Conservation (phyloP, 2,888 invertebrate genomes). For the Galerucella nymphaeae region DNA sequence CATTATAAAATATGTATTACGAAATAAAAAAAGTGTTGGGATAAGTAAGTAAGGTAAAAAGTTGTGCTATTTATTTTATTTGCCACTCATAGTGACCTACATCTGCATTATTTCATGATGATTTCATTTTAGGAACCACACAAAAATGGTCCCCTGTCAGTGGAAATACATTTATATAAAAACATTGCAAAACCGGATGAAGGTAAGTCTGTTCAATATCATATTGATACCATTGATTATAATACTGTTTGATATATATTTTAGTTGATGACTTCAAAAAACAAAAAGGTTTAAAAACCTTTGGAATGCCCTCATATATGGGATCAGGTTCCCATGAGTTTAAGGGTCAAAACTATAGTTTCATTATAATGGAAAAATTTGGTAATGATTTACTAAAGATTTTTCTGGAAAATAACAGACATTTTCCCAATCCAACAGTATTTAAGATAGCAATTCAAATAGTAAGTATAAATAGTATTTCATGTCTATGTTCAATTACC, state of each 20-base stretch:
- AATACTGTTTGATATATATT: conserved; percentile 35
- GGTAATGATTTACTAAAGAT: conserved; percentile 87
- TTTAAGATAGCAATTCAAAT: conserved; percentile 37
- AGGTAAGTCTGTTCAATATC: conserved; percentile 66
- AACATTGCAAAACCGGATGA: conserved; percentile 78
- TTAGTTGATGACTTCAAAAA: conserved; percentile 79
- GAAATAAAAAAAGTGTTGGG: no score
- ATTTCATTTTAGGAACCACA: conserved; percentile 79
- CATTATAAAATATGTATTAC: background rate
- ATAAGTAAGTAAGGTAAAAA: no score
- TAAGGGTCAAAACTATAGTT: conserved; percentile 84
- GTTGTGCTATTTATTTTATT: no score
- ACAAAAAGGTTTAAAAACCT: conserved; percentile 72
- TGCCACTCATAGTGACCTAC: no score
- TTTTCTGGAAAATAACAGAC: conserved; percentile 74
- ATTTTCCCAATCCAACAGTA: conserved; percentile 64
- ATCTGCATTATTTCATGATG: background rate
- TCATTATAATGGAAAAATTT: conserved; percentile 89
- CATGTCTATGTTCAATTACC: no score
- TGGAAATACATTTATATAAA: conserved; percentile 92
- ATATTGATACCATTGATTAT: background rate
- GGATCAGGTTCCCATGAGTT: conserved; percentile 86
- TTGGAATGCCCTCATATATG: conserved; percentile 88
- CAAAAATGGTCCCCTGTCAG: conserved; percentile 92
- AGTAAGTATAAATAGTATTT: background rate